phyloP scores from a whole-genome alignment of 2,113 vertebrate species.

The Aldabrachelys gigantea region DNA sequence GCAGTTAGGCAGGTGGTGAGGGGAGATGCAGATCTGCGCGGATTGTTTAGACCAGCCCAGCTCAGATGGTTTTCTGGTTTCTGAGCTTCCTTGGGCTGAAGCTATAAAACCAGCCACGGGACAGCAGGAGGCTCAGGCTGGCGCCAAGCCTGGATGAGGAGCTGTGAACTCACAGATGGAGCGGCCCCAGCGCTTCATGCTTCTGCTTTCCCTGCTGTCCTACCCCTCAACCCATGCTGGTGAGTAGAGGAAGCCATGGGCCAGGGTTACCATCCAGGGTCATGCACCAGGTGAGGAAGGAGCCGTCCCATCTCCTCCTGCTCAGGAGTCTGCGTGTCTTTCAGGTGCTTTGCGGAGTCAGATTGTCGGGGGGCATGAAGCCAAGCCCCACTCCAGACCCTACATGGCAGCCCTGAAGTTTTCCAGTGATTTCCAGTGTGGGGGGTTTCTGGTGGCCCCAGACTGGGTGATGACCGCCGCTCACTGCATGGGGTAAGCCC shows the following conservation, averaged over 20 bases:
- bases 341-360: neutral
- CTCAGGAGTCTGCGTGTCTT: neutral
- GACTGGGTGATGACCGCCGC: conserved; percentile 17
- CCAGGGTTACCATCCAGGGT: neutral
- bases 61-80: neutral
- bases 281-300: neutral
- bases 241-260: neutral
- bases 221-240: neutral
- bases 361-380: conserved; percentile 18
- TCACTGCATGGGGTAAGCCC: conserved; percentile 40
- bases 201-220: conserved; percentile 27
- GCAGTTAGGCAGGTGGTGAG: neutral
- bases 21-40: neutral
- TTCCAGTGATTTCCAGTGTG: neutral
- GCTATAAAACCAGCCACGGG: conserved; percentile 32
- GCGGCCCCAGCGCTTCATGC: neutral
- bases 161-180: neutral
- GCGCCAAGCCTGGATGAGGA: rapidly evolving
- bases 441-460: conserved; percentile 25
- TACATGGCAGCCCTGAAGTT: neutral
- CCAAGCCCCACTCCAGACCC: conserved; percentile 18
- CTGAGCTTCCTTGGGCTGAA: neutral
- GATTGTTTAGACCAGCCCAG: neutral
- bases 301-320: rapidly evolving
- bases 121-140: rapidly evolving